A percentile compares a stretch with the other conserved stretches of the same genome.
Conservation (phyloP, 2,888 invertebrate species). For the Parnassius orleans region DNA sequence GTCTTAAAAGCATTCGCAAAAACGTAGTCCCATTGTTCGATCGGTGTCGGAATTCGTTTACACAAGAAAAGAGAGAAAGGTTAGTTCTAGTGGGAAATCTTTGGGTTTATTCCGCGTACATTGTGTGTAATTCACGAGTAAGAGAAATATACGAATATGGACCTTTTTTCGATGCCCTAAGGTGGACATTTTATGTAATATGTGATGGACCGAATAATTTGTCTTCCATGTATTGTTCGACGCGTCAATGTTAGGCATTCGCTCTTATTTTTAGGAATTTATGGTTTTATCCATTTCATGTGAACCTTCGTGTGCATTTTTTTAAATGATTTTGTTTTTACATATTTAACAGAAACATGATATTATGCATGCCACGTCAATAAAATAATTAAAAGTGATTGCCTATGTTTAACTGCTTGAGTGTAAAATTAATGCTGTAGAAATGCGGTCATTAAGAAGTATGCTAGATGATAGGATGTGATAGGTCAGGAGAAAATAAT, state of each 20-base stretch:
- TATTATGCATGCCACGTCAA: no score
- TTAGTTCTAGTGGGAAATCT: slow-evolving; percentile 27
- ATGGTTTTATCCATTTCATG: slow-evolving; percentile 20
- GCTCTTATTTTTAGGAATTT: slow-evolving; percentile 23
- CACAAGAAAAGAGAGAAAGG: slow-evolving; percentile 21
- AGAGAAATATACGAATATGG: background rate
- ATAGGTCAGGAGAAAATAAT: no score
- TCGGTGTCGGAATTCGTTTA: slow-evolving; percentile 24
- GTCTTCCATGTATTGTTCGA: slow-evolving; percentile 22
- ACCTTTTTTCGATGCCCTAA: slow-evolving; percentile 1
- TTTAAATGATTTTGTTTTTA: no score
- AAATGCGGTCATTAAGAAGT: no score
- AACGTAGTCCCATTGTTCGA: slow-evolving; percentile 18
- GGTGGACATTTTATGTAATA: slow-evolving; percentile 3
- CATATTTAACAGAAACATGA: no score
- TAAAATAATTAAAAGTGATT: no score
- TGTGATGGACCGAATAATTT: slow-evolving; percentile 13
- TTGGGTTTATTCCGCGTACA: slow-evolving; percentile 19
- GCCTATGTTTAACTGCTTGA: no score
- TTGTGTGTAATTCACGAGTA: slow-evolving; percentile 4
- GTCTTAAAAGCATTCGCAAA: slow-evolving; percentile 8
- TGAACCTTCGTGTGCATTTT: background rate
- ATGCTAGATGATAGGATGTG: no score
- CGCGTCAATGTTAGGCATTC: slow-evolving; percentile 18
- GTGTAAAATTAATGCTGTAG: no score